Conservation (phyloP, 2,888 invertebrate species). For the Drosophila merina region DNA sequence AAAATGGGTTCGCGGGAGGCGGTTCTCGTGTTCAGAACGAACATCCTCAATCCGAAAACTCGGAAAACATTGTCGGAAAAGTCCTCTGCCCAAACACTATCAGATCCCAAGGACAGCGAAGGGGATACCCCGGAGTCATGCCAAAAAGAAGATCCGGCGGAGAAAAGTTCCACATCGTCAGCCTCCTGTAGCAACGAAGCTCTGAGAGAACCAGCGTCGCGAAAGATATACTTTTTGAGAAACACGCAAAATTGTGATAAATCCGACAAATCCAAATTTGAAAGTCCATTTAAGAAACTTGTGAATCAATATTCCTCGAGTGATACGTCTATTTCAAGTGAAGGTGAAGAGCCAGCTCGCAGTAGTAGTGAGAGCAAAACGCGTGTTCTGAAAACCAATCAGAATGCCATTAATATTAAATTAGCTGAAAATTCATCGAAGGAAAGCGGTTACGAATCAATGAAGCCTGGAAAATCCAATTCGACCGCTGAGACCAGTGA, state of each 20-base stretch:
- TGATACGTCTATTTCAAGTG: constrained; percentile 82
- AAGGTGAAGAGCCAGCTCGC: constrained; percentile 70
- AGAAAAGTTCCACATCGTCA: constrained; percentile 11
- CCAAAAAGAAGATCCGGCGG: constrained; percentile 4
- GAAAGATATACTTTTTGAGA: constrained; percentile 42
- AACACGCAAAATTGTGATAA: constrained; percentile 36
- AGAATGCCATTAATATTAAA: constrained; percentile 23
- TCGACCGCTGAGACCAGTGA: constrained; percentile 51
- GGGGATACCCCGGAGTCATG: neutral
- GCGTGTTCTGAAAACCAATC: constrained; percentile 36
- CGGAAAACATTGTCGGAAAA: constrained; percentile 55
- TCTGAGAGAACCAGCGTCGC: constrained; percentile 29
- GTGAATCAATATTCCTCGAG: constrained; percentile 77
- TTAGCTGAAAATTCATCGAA: constrained; percentile 45
- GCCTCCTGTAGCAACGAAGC: constrained; percentile 26
- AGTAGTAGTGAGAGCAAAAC: constrained; percentile 42
- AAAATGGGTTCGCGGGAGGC: constrained; percentile 87
- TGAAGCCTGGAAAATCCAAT: constrained; percentile 27
- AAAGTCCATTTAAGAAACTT: constrained; percentile 35
- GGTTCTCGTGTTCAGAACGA: constrained; percentile 88
- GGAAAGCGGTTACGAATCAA: constrained; percentile 50
- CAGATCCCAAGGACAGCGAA: constrained; percentile 39
- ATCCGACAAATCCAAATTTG: constrained; percentile 23
- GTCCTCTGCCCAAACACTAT: constrained; percentile 25
- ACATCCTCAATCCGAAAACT: constrained; percentile 84